These are phyloP conservation scores for Hypothenemus hampei DNA, from an alignment of 1,140 invertebrate genomes.

Conservation along the genomic window DNA sequence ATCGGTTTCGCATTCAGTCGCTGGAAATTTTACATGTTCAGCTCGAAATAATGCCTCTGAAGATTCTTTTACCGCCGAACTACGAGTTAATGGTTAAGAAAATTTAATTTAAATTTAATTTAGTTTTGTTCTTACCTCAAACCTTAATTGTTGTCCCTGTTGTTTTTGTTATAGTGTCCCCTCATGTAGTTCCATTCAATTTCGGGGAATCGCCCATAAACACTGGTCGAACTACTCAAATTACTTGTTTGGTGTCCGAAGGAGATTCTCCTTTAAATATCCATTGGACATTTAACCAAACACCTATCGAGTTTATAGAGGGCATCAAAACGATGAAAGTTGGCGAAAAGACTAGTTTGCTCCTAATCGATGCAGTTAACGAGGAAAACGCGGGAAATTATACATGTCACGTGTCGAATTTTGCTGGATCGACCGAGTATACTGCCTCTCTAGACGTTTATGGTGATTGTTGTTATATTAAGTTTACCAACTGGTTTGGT, in stretches of 20 bases:
- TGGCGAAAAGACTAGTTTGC: conserved; percentile 62
- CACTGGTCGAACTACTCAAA: conserved; percentile 67
- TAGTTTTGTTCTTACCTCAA: background rate
- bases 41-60: conserved; percentile 72
- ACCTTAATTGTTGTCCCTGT: too few relatives aligned
- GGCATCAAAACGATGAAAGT: conserved; percentile 59
- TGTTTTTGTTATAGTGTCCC: conserved; percentile 53
- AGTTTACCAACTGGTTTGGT: too few relatives aligned
- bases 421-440: conserved; percentile 52
- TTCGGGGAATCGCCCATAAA: conserved; percentile 60
- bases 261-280: conserved; percentile 61
- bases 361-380: conserved; percentile 62
- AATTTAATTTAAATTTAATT: conserved; percentile 1
- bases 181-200: conserved; percentile 56
- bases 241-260: conserved; percentile 60
- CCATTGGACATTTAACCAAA: conserved; percentile 55
- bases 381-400: conserved; percentile 52
- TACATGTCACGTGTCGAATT: conserved; percentile 48
- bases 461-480: conserved; percentile 47
- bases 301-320: conserved; percentile 24
- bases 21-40: conserved; percentile 72
- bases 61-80: conserved; percentile 60
- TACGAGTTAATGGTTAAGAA: conserved; percentile 60
- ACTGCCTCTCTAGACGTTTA: conserved; percentile 63
- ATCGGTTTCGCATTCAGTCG: conserved; percentile 64